These are phyloP conservation scores for Branchellion lobata DNA, from an alignment of 2,888 invertebrate genomes.

Conservation along the genomic window DNA sequence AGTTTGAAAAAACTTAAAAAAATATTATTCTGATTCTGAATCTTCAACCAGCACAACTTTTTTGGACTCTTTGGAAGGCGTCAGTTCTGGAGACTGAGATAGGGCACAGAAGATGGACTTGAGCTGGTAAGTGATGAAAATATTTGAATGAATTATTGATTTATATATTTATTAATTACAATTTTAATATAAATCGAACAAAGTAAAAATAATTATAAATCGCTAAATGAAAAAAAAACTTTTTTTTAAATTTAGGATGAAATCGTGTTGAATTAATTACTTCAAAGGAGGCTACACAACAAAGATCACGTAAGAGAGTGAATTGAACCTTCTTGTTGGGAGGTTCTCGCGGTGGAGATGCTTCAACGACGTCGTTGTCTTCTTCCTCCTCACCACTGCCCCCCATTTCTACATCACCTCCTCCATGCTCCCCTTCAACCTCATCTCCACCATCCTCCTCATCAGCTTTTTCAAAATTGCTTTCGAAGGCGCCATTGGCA, in stretches of 20 bases:
- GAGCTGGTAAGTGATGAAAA: no score
- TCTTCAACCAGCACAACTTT: slow-evolving; percentile 14
- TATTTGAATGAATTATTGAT: no score
- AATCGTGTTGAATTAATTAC: not conserved
- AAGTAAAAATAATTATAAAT: not conserved
- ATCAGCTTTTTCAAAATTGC: not conserved
- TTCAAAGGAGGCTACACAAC: not conserved
- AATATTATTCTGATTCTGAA: slow-evolving; percentile 10
- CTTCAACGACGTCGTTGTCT: slow-evolving; percentile 20
- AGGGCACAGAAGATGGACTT: slow-evolving; percentile 17
- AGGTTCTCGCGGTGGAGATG: slow-evolving; percentile 16
- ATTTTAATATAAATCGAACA: not conserved
- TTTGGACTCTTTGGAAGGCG: not conserved
- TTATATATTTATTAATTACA: not conserved
- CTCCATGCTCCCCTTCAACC: not conserved
- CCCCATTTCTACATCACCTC: not conserved
- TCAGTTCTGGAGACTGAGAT: slow-evolving; percentile 8
- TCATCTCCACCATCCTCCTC: slow-evolving; percentile 17
- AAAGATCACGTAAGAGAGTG: not conserved
- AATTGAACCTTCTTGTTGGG: slow-evolving; percentile 18
- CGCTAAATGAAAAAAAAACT: not conserved
- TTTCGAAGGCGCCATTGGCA: not conserved
- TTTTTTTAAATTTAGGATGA: not conserved
- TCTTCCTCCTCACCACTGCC: slow-evolving; percentile 1
- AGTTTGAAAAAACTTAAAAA: not conserved